Conservation (phyloP, 2,888 invertebrate genomes). For the Dicranocentrus wangi region DNA sequence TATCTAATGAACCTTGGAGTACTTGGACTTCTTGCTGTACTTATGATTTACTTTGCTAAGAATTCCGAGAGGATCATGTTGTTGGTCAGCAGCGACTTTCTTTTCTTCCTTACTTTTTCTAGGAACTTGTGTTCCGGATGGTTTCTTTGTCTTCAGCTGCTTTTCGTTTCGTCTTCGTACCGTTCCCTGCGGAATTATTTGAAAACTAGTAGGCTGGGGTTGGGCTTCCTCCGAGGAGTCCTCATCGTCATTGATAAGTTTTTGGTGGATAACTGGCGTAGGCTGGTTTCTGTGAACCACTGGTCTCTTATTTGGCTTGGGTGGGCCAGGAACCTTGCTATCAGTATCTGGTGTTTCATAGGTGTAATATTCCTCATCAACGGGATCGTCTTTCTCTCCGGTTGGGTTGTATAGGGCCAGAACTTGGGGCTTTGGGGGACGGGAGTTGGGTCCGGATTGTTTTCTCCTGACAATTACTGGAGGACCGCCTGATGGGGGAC, state of each 20-base stretch:
- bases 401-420: constrained; percentile 48
- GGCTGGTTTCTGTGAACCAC: constrained; percentile 44
- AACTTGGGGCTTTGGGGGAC: constrained; percentile 47
- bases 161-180: constrained; percentile 46
- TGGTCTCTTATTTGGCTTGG: constrained; percentile 45
- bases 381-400: constrained; percentile 38
- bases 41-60: constrained; percentile 62
- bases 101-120: not conserved
- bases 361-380: constrained; percentile 59
- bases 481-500: constrained; percentile 30
- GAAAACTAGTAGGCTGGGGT: not conserved
- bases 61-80: constrained; percentile 58
- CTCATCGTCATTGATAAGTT: constrained; percentile 29
- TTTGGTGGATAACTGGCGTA: constrained; percentile 60
- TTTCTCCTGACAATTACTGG: constrained; percentile 44
- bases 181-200: constrained; percentile 51
- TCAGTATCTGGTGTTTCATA: constrained; percentile 39
- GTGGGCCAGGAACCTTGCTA: constrained; percentile 47
- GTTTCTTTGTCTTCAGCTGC: constrained; percentile 38
- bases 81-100: not conserved
- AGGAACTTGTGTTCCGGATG: not conserved
- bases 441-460: constrained; percentile 31
- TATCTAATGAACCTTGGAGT: constrained; percentile 42
- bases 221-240: constrained; percentile 14
- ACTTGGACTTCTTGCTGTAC: constrained; percentile 48